Percentiles rank a stretch among this genome's conserved stretches.
Conservation (phyloP, 1,140 invertebrate species). For the Pectinophora gossypiella region DNA sequence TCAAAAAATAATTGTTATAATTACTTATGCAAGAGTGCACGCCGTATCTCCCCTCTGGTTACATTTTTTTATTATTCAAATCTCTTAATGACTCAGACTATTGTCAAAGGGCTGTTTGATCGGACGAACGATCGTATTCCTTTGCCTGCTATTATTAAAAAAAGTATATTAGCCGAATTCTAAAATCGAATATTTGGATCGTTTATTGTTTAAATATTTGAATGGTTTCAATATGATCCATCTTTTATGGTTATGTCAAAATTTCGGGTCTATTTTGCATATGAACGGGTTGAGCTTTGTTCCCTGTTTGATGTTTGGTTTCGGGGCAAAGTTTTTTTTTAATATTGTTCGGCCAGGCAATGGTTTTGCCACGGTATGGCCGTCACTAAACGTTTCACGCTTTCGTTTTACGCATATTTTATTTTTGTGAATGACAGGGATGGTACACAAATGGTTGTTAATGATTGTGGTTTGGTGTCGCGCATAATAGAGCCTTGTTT, state of each 20-base stretch:
- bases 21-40: constrained; percentile 58
- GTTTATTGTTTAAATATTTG: constrained; percentile 44
- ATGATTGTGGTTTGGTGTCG: no score
- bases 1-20: constrained; percentile 71
- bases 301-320: constrained; percentile 1
- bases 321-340: neutral
- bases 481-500: no score
- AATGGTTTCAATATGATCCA: constrained; percentile 37
- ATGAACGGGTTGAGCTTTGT: constrained; percentile 14
- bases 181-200: constrained; percentile 48
- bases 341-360: neutral
- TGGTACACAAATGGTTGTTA: no score
- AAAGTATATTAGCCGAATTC: constrained; percentile 21
- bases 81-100: constrained; percentile 52
- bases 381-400: no score
- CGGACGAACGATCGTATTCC: constrained; percentile 5
- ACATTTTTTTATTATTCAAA: constrained; percentile 62
- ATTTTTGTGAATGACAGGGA: no score
- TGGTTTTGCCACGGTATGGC: constrained; percentile 1
- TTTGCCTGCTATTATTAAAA: constrained; percentile 9
- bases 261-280: constrained; percentile 24
- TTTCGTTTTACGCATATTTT: no score
- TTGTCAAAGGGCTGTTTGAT: constrained; percentile 35
- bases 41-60: constrained; percentile 41
- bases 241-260: constrained; percentile 31